Percentiles rank a stretch among this genome's conserved stretches.
Conservation (phyloP, 2,888 invertebrate genomes). For the Epicampocera succincta region DNA sequence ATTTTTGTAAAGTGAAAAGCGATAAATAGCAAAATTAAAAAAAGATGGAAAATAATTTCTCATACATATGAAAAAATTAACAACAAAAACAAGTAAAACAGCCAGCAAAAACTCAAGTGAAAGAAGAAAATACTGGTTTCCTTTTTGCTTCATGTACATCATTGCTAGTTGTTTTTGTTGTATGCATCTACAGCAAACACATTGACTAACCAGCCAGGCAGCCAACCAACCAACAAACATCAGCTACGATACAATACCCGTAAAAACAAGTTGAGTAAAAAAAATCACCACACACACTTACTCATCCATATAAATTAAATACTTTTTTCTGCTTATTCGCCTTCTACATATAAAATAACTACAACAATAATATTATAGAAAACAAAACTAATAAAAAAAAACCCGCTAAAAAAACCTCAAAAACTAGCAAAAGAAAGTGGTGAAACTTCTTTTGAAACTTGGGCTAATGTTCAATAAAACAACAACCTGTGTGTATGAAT, state of each 20-base stretch:
- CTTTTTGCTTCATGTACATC: slow-evolving; percentile 65
- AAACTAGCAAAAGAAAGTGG: slow-evolving; percentile 68
- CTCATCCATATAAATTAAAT: slow-evolving; percentile 64
- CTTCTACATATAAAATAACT: slow-evolving; percentile 40
- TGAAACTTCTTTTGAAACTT: slow-evolving; percentile 66
- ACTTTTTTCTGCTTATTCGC: slow-evolving; percentile 45
- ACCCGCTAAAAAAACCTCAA: slow-evolving; percentile 59
- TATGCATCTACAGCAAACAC: slow-evolving; percentile 55
- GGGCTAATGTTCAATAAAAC: slow-evolving; percentile 23
- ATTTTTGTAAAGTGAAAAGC: slow-evolving; percentile 65
- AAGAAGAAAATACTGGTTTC: slow-evolving; percentile 73
- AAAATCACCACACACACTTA: slow-evolving; percentile 44
- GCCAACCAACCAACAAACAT: slow-evolving; percentile 56
- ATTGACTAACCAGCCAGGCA: slow-evolving; percentile 39
- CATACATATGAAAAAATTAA: slow-evolving; percentile 63
- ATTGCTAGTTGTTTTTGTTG: slow-evolving; percentile 45
- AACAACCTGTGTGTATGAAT: slow-evolving; percentile 11
- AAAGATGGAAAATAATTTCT: slow-evolving; percentile 69
- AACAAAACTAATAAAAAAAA: slow-evolving; percentile 49
- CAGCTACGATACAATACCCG: slow-evolving; percentile 36
- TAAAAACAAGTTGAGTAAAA: slow-evolving; percentile 64
- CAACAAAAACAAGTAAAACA: slow-evolving; percentile 62
- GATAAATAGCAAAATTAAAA: slow-evolving; percentile 61
- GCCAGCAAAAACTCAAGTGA: slow-evolving; percentile 60
- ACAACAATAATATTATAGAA: slow-evolving; percentile 30